Evolutionary conservation across 2,888 invertebrate genomes (phyloP), one percentile per base, ranked within the genome.

Genomic region (Microdon myrmicae): DNA sequence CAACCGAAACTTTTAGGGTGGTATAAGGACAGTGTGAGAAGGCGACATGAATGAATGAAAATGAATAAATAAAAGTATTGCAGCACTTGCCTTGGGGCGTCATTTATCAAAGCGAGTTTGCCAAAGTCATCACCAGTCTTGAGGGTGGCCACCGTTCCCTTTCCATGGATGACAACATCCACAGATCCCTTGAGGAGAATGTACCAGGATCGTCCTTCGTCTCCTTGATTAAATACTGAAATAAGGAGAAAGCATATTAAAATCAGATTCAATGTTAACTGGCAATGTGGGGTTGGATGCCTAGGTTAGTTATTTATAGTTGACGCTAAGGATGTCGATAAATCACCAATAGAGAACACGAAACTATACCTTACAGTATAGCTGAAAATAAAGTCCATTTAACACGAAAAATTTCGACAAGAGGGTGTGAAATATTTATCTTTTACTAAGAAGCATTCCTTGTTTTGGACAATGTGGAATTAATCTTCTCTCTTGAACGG

Each of bases 71-170:
- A 56, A 23, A 48, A 26, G 16, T 17, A 3, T 10, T 19, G 23
- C 28, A 17, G 10, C 41, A 66, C 77, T 79, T 80, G 88, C 89
- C 90, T 87, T 28, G 92, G 91, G 43, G 90, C 88, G 81, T 92
- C 90, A 79, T 92, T 92, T 71, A 92, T 89, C 69, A 92, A 83
- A 31, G 91, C 91, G 71, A 92, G 82, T 81, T 92, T 92, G 41
- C 92, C 92, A 79, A 92, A 92, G 80, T 92, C 92, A 79, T 92
- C 92, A 53, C 91, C 90, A 79, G 91, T 91, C 74, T 89, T 87
- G 25, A 92, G 81, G 29, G 88, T 88, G 69, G 90, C 90, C 22
- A 92, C 91, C 8, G 89, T 86, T 35, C 92, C 92, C 82, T 92
- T 92, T 60, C 90, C 91, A 76, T 90, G 88, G 69, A 92, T 91